Percentiles rank a stretch among this genome's conserved stretches.
Evolutionary conservation across 2,797 vertebrate species (phyloP).

Genomic region (Diceros bicornis): DNA sequence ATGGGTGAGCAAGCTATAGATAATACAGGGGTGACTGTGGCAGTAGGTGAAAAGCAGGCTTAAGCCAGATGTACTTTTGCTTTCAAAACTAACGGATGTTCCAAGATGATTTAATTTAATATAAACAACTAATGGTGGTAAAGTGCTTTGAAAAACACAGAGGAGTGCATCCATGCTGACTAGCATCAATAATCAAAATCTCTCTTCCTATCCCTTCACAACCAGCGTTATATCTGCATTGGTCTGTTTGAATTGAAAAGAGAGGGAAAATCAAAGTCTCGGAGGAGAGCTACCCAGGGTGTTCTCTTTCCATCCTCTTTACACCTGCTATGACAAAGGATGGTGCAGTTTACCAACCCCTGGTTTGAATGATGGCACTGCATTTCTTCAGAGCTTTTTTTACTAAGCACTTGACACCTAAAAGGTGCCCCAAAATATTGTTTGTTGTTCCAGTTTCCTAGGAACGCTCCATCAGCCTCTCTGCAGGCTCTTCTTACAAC

Average conservation of each 20-base stretch:
- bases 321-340: background rate
- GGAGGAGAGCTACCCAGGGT: background rate
- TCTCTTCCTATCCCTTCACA: background rate
- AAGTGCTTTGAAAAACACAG: slow-evolving; percentile 62
- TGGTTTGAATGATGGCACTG: background rate
- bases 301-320: background rate
- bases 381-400: slow-evolving; percentile 29
- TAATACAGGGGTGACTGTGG: background rate
- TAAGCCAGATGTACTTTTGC: slow-evolving; percentile 29
- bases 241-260: background rate
- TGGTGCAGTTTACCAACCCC: background rate
- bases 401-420: background rate
- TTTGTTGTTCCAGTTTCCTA: background rate
- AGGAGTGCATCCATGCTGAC: background rate
- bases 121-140: slow-evolving; percentile 12
- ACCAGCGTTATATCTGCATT: background rate
- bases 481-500: background rate
- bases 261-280: background rate
- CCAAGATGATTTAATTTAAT: slow-evolving; percentile 54
- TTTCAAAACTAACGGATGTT: slow-evolving; percentile 36
- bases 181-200: slow-evolving; percentile 27
- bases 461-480: background rate
- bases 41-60: background rate
- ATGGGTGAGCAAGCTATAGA: background rate
- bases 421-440: background rate